Conservation (phyloP, 2,888 invertebrate species). For the Acrobasis consociella region DNA sequence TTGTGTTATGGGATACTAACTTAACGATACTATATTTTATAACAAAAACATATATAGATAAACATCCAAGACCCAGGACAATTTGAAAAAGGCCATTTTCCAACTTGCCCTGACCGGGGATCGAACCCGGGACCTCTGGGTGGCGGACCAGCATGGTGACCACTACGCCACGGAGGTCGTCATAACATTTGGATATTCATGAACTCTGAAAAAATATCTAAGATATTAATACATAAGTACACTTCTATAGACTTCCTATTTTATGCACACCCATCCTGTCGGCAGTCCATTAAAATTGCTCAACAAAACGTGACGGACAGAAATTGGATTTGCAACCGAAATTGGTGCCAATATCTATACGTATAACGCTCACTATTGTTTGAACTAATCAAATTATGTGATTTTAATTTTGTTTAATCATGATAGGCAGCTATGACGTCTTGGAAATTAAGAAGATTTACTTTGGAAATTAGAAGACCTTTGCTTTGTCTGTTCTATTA, state of each 20-base stretch:
- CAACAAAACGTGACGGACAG: conserved; percentile 24
- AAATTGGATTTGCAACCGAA: conserved; percentile 19
- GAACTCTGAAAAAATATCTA: too few relatives aligned
- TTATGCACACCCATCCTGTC: background rate
- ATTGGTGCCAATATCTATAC: conserved; percentile 9
- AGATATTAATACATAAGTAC: background rate
- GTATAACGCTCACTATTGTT: conserved; percentile 17
- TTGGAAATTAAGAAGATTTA: background rate
- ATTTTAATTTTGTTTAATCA: conserved; percentile 7
- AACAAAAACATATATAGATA: too few relatives aligned
- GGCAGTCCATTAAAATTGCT: conserved; percentile 22
- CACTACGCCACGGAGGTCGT: too few relatives aligned
- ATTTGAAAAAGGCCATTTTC: too few relatives aligned
- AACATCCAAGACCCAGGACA: too few relatives aligned
- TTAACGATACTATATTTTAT: too few relatives aligned
- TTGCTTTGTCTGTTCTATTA: background rate
- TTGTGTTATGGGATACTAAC: too few relatives aligned
- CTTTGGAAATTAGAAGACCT: too few relatives aligned
- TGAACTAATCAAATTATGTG: conserved; percentile 5
- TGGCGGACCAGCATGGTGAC: too few relatives aligned
- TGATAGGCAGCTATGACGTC: background rate
- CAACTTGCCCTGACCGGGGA: too few relatives aligned
- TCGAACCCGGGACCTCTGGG: too few relatives aligned
- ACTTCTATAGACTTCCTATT: background rate
- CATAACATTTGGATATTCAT: too few relatives aligned